A percentile compares a stretch with the other conserved stretches of the same genome.
Conservation (phyloP, 2,888 invertebrate genomes). For the Caenorhabditis imperialis region DNA sequence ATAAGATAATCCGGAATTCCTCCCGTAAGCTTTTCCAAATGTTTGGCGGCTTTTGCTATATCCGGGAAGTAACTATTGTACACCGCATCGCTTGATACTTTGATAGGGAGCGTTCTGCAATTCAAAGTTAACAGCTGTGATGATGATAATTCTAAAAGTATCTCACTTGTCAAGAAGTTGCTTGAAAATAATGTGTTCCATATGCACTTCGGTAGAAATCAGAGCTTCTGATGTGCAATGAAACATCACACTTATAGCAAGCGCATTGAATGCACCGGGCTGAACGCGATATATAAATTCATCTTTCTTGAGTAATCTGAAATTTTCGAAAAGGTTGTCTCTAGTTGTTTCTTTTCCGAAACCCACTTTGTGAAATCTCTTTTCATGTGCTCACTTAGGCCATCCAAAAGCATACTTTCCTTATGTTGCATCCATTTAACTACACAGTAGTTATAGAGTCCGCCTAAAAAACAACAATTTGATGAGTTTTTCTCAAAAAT, state of each 20-base stretch:
- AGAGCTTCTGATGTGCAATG: background rate
- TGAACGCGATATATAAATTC: constrained; percentile 30
- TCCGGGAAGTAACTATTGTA: constrained; percentile 26
- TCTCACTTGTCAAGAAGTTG: constrained; percentile 38
- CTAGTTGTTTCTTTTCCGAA: background rate
- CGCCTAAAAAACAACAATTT: constrained; percentile 14
- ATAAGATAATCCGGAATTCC: constrained; percentile 18
- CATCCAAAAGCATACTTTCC: constrained; percentile 36
- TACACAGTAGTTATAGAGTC: constrained; percentile 40
- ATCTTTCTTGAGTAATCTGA: constrained; percentile 21
- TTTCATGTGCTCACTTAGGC: background rate
- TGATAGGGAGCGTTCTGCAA: constrained; percentile 38
- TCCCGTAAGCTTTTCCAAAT: constrained; percentile 12
- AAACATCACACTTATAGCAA: constrained; percentile 30
- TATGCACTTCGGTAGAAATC: constrained; percentile 25
- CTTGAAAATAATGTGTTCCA: constrained; percentile 37
- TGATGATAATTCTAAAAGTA: background rate
- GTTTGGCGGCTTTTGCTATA: constrained; percentile 15
- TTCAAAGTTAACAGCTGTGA: too few relatives aligned
- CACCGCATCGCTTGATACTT: constrained; percentile 32
- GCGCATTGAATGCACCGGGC: constrained; percentile 52
- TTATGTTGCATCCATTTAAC: constrained; percentile 55
- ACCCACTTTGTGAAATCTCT: constrained; percentile 24
- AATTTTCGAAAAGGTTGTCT: too few relatives aligned
- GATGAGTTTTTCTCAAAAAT: background rate